Evolutionary conservation across 1,140 invertebrate species (phyloP), one percentile per base, ranked within the genome.

Genomic region (Musca vetustissima): DNA sequence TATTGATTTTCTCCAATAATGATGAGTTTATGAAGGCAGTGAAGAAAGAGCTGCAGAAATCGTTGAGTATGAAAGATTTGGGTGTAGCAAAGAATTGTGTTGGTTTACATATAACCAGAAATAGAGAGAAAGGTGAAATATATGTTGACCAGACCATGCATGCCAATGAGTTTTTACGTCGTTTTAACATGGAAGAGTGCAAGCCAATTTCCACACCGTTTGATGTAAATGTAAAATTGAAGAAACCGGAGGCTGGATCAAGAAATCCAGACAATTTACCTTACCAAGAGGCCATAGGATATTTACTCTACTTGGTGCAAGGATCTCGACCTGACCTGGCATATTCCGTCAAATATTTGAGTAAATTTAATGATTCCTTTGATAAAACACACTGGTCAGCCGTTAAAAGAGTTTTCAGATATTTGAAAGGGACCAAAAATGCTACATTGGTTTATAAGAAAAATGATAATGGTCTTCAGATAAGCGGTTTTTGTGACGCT

Each of bases 1-100:
- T 82, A 36, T 55, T 83, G 13, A 73, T 83, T 47, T 74, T 75
- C 65, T 77, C 73, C 53, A 80, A 73, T 59, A 61, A 77, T 70
- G 14, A 22, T 13, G 52, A 72, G 22, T 67, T 67, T 6, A 49
- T 28, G 52, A 6, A 7, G 1, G 25, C 52, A 53, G 28, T 64
- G 17, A 67, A 68, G 17, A 24, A 11, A 52, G 19, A 24, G 11
- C 43, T 64, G 7, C 19, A 55, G n/a, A n/a, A 19, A 7, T 24
- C 15, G 13, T 67, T 70, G 21, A 24, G 28, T 17, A 70, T 67
- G 59, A 64, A 68, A 43, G 57, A 69, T 50, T 28, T 69, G 28
- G 69, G 69, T 66, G 50, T n/a, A 11, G 69, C 24, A 24, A 59
- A 19, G 49, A 25, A 17, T 22, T 70, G 53, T 32, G 50, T 70